Percentiles rank a stretch among this genome's conserved stretches.
These are phyloP conservation scores for Sternotherus odoratus DNA, from an alignment of 2,797 vertebrate species.

Conservation along the genomic window DNA sequence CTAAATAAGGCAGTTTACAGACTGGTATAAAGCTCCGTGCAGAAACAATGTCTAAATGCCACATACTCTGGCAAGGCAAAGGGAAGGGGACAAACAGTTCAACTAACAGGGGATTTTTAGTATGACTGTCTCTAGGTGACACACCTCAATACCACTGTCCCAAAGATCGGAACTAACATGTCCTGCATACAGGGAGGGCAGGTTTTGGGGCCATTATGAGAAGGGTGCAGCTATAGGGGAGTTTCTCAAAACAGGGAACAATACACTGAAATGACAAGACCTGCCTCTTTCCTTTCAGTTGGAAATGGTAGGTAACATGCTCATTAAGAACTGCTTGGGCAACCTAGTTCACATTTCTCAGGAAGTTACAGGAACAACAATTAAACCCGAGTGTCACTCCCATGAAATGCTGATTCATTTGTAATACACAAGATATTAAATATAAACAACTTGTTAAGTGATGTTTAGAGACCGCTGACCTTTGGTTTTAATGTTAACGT, in stretches of 20 bases:
- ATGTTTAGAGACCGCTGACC: not conserved
- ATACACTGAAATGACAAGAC: not conserved
- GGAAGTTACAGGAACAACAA: not conserved
- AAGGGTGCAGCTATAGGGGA: not conserved
- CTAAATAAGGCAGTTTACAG: not conserved
- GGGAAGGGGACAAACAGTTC: not conserved
- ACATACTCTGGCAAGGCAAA: not conserved
- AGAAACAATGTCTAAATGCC: not conserved
- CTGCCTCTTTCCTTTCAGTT: not conserved
- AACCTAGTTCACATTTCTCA: not conserved
- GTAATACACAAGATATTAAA: accelerated
- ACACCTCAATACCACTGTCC: not conserved
- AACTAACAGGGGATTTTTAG: not conserved
- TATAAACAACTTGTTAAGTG: not conserved
- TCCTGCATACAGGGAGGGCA: not conserved
- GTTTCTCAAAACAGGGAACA: not conserved
- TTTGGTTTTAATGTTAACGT: not conserved
- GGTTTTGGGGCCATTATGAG: not conserved
- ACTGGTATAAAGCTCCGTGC: accelerated
- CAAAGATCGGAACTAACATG: not conserved
- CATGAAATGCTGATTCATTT: not conserved
- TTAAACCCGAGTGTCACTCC: not conserved
- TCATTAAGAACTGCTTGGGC: slow-evolving; percentile 23
- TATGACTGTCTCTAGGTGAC: not conserved
- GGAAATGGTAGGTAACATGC: slow-evolving; percentile 22